Evolutionary conservation across 2,888 invertebrate genomes (phyloP), one percentile per base, ranked within the genome.

Genomic region (Hyposoter didymator): DNA sequence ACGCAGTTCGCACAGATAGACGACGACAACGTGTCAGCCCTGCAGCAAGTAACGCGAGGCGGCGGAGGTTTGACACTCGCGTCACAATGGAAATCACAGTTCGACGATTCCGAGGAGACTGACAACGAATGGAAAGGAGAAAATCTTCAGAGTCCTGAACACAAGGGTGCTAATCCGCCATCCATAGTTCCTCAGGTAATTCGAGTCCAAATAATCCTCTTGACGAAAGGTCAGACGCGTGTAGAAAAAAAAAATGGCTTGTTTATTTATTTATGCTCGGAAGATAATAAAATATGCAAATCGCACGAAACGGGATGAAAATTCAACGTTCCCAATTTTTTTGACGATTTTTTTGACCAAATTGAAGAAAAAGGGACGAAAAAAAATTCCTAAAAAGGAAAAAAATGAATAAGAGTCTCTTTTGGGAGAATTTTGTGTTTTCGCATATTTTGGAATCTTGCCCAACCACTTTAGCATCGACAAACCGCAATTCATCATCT

Each of bases 71-170:
- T 98, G 12, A 99, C 99, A 0, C 94, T 99, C 19, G 98, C 98
- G 1, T 98, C 98, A 22, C 97, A 97, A 91, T 99, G 99, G 98
- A 98, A 98, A 92, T 98, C 98, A 0, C 98, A 99, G 93, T 99
- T 99, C 93, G 98, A 98, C 91, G 98, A 99, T 93, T 98, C 98
- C 0, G 98, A 99, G 89, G 98, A 98, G 91, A 98, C 98, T 0
- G 98, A 98, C 93, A 98, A 98, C 94, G 98, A 98, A 93, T 98
- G 98, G 97, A 98, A 98, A 91, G 98, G 97, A 88, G 98, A 98
- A 90, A 93, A 93, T 87, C 86, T 93, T 22, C 92, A 94, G 90
- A 94, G 94, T 89, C 94, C 94, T 28, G 94, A 94, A 84, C 94
- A 94, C 88, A 94, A 94, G 90, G 94, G 92, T 32, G 87, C 86